Evolutionary conservation across 2,888 invertebrate species (phyloP), one percentile per base, ranked within the genome.

Genomic region (Epirrhoe tristata): DNA sequence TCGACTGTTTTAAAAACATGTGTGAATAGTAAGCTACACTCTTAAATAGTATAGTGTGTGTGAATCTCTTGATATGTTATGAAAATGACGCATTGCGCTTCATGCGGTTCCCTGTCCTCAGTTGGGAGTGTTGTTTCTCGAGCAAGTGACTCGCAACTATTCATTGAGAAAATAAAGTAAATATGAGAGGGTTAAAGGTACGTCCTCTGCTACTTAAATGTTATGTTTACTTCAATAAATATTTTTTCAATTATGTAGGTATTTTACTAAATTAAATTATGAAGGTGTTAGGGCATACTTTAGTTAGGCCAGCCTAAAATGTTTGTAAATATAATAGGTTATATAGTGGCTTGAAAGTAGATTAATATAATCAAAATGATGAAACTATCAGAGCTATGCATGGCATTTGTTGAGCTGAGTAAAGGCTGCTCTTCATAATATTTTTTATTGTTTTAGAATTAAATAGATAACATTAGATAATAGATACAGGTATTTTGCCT

Each of bases 21-120:
- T 58, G 31, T 31, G 50, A 58, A 14, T 36, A 7, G 31, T 64
- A 55, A 39, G 16, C 59, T 59, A 43, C 50, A 16, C 6, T 58
- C 14, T 16, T 36, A 48, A 48, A 52, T 31, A 31, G 52, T 31
- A 31, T 46, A 58, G n/a, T 14, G 32, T 53, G 34, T 61, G 58
- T 55, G 50, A 46, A 24, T 54, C 43, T 58, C 36, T 63, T 6
- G 12, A 43, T 32, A 32, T n/a, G 16, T 51, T 50, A 65, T 71
- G 63, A 63, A 77, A 77, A 77, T 83, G 81, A 75, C 82, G 82
- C 85, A 85, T 75, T 85, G 79, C 79, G 79, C 66, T 73, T 52
- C 53, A 55, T 65, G 39, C 16, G 43, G 55, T 50, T 43, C n/a
- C 43, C 5, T 16, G 16, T 16, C 24, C 17, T 36, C 53, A 12